Percentiles rank a stretch among this genome's conserved stretches.
Conservation (phyloP, 2,888 invertebrate species). For the Brachylomia viminalis region DNA sequence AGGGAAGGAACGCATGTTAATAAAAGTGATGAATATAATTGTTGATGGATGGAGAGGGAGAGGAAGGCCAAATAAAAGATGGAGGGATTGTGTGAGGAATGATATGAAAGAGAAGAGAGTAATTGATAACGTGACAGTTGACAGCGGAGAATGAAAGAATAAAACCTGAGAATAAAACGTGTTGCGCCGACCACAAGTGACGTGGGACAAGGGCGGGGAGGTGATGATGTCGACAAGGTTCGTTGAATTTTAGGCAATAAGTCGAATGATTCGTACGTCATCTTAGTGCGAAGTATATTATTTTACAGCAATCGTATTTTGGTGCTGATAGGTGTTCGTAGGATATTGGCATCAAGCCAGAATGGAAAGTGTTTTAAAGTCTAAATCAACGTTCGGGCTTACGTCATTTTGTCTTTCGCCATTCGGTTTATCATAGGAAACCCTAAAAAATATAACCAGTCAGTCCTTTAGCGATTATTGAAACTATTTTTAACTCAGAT, state of each 20-base stretch:
- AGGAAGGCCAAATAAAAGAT: too few species aligned
- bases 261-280: neutral
- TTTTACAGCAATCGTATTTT: neutral
- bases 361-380: neutral
- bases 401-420: neutral
- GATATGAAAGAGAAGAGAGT: too few species aligned
- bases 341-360: neutral
- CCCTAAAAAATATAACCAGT: neutral
- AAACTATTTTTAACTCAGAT: neutral
- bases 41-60: too few species aligned
- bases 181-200: too few species aligned
- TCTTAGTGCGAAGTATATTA: neutral
- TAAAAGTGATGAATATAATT: too few species aligned
- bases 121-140: too few species aligned
- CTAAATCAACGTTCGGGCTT: neutral
- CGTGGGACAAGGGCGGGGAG: too few species aligned
- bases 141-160: too few species aligned
- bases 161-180: too few species aligned
- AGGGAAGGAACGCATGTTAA: neutral
- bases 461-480: neutral
- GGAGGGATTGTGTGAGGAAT: too few species aligned
- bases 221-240: neutral
- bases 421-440: neutral
- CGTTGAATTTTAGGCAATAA: neutral
- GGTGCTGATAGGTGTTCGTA: neutral